Base-by-base conservation (phyloP, 2,797 vertebrate species). In the Parotocinclus haroldoi region DNA sequence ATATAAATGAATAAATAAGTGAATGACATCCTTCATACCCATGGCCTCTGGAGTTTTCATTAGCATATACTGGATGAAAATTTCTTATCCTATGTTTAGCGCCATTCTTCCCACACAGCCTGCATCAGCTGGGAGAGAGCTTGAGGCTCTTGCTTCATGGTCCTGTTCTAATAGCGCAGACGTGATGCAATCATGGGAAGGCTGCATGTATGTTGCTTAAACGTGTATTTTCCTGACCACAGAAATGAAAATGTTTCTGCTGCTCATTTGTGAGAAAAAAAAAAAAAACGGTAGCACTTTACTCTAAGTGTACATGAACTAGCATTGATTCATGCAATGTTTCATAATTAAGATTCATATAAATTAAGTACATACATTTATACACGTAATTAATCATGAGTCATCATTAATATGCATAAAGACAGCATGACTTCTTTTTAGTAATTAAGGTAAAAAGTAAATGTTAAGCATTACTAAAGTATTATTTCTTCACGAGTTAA, bases 71-170 rank as follows among this genome's bases (percentile, higher is more conserved):
- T 67, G 58, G 63, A 63, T 60, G 18, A 71, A 58, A 48, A 11
- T 39, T 64, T 72, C 58, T 59, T 72, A 66, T 58, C 68, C 73
- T 78, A 75, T 68, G 67, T 78, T 78, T 78, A 78, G 73, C 59
- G 19, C 62, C 37, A 61, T 54, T 66, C 73, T 69, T 76, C 76
- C 76, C 69, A 78, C 71, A 63, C 50, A 61, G 27, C 56, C 66
- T 63, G 63, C 68, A 70, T 73, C 70, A 42, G 36, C 59, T 71
- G 57, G 63, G 40, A 60, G 68, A 63, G 68, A 76, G 71, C 57
- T 68, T 63, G 57, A 60, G 67, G 48, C 61, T 68, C 73, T 78
- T 73, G 71, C 76, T 76, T 73, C 73, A 78, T 59, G 51, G 52
- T 51, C 73, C 39, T 56, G 71, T 59, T 51, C 69, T 71, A 53